A percentile compares a stretch with the other conserved stretches of the same genome.
These are phyloP conservation scores for Cheilosia pagana DNA, from an alignment of 2,888 invertebrate species.

Conservation along the genomic window DNA sequence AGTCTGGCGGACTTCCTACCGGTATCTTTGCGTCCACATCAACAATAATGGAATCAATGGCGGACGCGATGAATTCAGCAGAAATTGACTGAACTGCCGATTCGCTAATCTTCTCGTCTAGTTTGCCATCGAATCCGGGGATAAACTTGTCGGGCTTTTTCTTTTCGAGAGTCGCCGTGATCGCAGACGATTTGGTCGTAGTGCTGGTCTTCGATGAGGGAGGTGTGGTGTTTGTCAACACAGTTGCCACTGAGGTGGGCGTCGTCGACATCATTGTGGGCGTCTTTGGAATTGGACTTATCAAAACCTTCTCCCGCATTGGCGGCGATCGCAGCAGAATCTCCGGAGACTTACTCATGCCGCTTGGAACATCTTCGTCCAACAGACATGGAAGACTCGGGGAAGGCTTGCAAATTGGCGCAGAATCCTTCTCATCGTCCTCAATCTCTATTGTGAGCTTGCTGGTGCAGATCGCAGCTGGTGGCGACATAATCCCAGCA, in stretches of 20 bases:
- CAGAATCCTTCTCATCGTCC: slow-evolving; percentile 81
- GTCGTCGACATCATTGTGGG: slow-evolving; percentile 82
- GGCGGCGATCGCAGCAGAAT: slow-evolving; percentile 80
- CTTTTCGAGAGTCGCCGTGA: slow-evolving; percentile 79
- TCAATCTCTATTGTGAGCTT: slow-evolving; percentile 81
- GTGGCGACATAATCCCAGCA: slow-evolving; percentile 77
- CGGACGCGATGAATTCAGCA: slow-evolving; percentile 84
- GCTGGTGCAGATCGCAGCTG: slow-evolving; percentile 77
- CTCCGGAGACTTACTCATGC: slow-evolving; percentile 74
- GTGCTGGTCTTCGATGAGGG: slow-evolving; percentile 59
- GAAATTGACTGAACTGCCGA: slow-evolving; percentile 92
- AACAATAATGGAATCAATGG: slow-evolving; percentile 81
- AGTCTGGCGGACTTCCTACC: slow-evolving; percentile 82
- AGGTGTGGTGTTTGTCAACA: slow-evolving; percentile 42
- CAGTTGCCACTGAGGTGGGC: slow-evolving; percentile 74
- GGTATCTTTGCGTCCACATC: slow-evolving; percentile 82
- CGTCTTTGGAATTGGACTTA: slow-evolving; percentile 86
- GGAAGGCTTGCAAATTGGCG: slow-evolving; percentile 84
- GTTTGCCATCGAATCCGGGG: slow-evolving; percentile 87
- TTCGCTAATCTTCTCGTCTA: slow-evolving; percentile 90
- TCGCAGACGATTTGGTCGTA: background rate
- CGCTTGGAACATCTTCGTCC: slow-evolving; percentile 85
- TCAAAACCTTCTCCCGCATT: slow-evolving; percentile 80
- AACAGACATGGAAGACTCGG: slow-evolving; percentile 87
- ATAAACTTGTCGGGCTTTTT: slow-evolving; percentile 87